These are phyloP conservation scores for Diorhabda sublineata DNA, from an alignment of 1,140 invertebrate species.

Conservation along the genomic window DNA sequence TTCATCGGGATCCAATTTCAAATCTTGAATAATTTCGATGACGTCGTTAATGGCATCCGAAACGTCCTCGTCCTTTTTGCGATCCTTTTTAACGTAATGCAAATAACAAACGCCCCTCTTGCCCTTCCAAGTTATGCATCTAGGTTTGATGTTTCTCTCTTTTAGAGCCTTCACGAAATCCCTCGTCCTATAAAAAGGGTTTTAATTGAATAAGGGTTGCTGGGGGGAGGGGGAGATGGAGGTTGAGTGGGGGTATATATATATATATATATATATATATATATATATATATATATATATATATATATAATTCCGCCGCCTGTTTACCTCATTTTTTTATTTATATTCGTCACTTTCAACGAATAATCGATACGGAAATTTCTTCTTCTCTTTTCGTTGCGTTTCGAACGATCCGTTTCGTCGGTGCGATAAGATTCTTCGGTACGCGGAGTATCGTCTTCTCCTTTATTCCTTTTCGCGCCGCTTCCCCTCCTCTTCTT, in stretches of 20 bases:
- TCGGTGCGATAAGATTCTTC: too few species aligned
- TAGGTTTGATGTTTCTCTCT: constrained; percentile 61
- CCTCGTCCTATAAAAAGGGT: constrained; percentile 48
- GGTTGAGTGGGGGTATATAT: too few species aligned
- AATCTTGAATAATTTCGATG: constrained; percentile 53
- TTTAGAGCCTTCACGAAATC: constrained; percentile 62
- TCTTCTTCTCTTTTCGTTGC: constrained; percentile 23
- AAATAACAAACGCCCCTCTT: constrained; percentile 60
- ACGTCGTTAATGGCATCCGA: constrained; percentile 51
- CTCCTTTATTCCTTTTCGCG: too few species aligned
- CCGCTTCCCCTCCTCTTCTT: constrained; percentile 42
- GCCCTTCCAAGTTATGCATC: constrained; percentile 63
- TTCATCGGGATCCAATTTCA: constrained; percentile 44
- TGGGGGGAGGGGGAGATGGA: too few species aligned
- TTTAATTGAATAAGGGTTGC: too few species aligned
- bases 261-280: too few species aligned
- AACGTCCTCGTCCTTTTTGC: constrained; percentile 36
- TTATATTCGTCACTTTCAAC: constrained; percentile 59
- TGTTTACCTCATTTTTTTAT: constrained; percentile 47
- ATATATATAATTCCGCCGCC: too few species aligned
- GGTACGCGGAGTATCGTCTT: too few species aligned
- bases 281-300: too few species aligned
- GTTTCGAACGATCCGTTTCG: constrained; percentile 18
- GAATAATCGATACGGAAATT: constrained; percentile 51
- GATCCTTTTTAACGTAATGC: constrained; percentile 56